Conservation (phyloP, 2,797 vertebrate genomes). For the Merluccius polli region DNA sequence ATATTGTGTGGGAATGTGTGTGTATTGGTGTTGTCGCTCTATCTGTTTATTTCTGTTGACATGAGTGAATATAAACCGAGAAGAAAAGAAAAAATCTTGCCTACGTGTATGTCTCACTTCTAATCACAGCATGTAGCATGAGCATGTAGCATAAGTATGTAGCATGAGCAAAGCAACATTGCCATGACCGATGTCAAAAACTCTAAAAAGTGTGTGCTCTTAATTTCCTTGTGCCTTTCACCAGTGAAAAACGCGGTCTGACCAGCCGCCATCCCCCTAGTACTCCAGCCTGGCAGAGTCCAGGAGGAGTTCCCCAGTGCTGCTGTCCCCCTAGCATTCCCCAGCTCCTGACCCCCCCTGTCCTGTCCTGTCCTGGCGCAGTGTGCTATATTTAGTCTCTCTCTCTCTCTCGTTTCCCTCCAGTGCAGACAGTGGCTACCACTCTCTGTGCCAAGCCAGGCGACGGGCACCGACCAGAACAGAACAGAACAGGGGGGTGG, state of each 20-base stretch:
- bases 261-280: too few species aligned
- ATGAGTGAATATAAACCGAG: neutral
- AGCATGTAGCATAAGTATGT: too few species aligned
- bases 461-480: neutral
- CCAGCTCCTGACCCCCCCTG: neutral
- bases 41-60: neutral
- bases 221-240: too few species aligned
- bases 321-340: neutral
- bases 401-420: slow-evolving; percentile 3
- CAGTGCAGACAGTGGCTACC: slow-evolving; percentile 55
- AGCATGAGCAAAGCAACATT: too few species aligned
- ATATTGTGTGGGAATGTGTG: neutral
- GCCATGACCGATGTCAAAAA: too few species aligned
- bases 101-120: too few species aligned
- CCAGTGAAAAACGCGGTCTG: too few species aligned
- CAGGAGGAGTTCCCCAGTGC: neutral
- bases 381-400: slow-evolving; percentile 72
- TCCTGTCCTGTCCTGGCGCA: slow-evolving; percentile 49
- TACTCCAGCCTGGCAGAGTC: too few species aligned
- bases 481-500: slow-evolving; percentile 8
- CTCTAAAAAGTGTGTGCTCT: too few species aligned
- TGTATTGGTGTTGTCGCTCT: neutral
- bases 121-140: too few species aligned
- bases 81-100: too few species aligned
- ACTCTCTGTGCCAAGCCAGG: slow-evolving; percentile 36